Percentiles rank a stretch among this genome's conserved stretches.
These are phyloP conservation scores for Ceratina australensis DNA, from an alignment of 1,140 invertebrate species.

Conservation along the genomic window DNA sequence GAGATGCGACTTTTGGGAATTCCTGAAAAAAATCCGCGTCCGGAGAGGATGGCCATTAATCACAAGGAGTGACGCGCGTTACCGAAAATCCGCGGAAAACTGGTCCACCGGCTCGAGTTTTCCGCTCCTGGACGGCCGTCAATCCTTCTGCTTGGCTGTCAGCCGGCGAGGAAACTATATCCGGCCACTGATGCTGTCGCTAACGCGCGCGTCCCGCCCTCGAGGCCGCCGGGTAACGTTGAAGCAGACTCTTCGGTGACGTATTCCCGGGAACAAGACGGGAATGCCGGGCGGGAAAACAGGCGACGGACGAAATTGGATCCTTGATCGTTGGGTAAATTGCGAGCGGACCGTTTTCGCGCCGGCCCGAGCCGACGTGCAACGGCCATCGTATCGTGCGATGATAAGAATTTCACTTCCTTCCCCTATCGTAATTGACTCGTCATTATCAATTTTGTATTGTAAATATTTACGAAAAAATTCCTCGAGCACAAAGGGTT, in stretches of 20 bases:
- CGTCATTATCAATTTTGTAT: no score
- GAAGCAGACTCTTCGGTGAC: neutral
- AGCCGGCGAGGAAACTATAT: conserved; percentile 12
- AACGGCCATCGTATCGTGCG: neutral
- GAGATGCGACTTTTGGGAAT: neutral
- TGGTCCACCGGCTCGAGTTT: conserved; percentile 6
- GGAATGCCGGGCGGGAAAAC: neutral
- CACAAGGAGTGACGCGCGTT: neutral
- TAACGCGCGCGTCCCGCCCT: neutral
- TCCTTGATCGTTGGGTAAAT: conserved; percentile 47
- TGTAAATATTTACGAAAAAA: no score
- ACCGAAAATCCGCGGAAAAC: conserved; percentile 19
- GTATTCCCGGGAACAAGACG: neutral
- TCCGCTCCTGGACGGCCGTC: conserved; percentile 11
- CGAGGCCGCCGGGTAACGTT: neutral
- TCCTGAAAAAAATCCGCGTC: conserved; percentile 2
- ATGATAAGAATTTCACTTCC: conserved; percentile 51
- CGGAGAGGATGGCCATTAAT: conserved; percentile 6
- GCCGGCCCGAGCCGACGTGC: conserved; percentile 9
- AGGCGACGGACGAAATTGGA: conserved; percentile 45
- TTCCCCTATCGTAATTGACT: no score
- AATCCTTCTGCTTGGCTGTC: conserved; percentile 7
- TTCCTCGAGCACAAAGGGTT: no score
- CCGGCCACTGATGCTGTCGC: conserved; percentile 9
- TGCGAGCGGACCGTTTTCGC: conserved; percentile 42